A percentile compares a stretch with the other conserved stretches of the same genome.
phyloP scores from a whole-genome alignment of 2,797 vertebrate genomes.

The Phylloscopus collybita region DNA sequence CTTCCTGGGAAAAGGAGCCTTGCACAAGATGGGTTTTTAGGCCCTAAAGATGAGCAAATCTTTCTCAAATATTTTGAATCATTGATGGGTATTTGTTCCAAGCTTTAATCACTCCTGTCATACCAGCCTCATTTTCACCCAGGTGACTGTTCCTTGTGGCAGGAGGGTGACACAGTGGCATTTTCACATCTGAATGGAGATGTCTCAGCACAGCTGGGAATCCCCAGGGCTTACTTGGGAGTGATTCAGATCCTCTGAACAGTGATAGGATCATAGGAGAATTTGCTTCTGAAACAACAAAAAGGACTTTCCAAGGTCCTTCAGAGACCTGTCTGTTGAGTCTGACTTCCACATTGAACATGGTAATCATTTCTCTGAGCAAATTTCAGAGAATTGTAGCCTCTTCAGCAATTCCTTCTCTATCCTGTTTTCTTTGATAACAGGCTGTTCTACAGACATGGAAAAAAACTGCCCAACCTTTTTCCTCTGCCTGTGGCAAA shows the following conservation, averaged over 20 bases:
- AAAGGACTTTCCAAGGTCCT: background rate
- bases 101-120: background rate
- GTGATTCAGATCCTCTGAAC: background rate
- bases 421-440: background rate
- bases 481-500: background rate
- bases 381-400: background rate
- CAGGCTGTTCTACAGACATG: background rate
- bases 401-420: background rate
- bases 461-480: background rate
- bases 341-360: background rate
- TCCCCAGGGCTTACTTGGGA: background rate
- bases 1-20: background rate
- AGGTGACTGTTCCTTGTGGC: background rate
- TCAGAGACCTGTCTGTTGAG: background rate
- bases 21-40: background rate
- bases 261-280: background rate
- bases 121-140: background rate
- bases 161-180: background rate
- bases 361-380: background rate
- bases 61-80: constrained; percentile 39
- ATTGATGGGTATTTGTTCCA: constrained; percentile 36
- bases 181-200: background rate
- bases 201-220: background rate
- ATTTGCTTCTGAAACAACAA: background rate
- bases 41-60: background rate